A percentile compares a stretch with the other conserved stretches of the same genome.
Conservation (phyloP, 2,888 invertebrate species). For the Apomyelois bistriatella region DNA sequence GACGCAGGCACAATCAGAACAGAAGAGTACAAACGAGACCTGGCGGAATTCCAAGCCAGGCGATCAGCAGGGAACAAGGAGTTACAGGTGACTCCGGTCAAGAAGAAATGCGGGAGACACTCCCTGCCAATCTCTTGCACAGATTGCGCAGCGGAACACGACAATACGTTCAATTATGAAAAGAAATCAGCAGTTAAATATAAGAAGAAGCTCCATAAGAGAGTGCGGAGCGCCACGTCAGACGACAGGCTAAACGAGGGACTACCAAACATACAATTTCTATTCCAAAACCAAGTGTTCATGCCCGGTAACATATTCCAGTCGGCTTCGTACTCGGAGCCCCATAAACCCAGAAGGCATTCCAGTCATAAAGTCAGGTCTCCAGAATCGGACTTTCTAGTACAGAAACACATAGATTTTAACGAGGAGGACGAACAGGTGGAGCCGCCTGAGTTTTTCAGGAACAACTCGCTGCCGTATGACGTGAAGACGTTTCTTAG, state of each 20-base stretch:
- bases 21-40: conserved; percentile 69
- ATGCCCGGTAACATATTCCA: conserved; percentile 64
- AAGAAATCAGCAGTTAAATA: conserved; percentile 65
- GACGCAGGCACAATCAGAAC: conserved; percentile 67
- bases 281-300: conserved; percentile 74
- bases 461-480: conserved; percentile 58
- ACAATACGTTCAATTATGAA: conserved; percentile 67
- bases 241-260: conserved; percentile 44
- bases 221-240: conserved; percentile 46
- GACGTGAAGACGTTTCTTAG: conserved; percentile 49
- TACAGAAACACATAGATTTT: conserved; percentile 62
- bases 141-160: conserved; percentile 57
- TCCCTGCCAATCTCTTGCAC: conserved; percentile 68
- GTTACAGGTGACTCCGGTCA: conserved; percentile 47
- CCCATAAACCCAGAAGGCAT: conserved; percentile 37
- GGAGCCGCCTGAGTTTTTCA: conserved; percentile 52
- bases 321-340: conserved; percentile 49
- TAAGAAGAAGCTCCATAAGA: conserved; percentile 54
- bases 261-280: conserved; percentile 68
- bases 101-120: conserved; percentile 64
- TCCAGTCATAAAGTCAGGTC: conserved; percentile 39
- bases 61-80: conserved; percentile 53
- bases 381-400: conserved; percentile 43
- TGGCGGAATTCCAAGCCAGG: conserved; percentile 73
- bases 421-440: conserved; percentile 47